phyloP scores from a whole-genome alignment of 92 coral and sea anemone species.

The Virgularia gustaviana region DNA sequence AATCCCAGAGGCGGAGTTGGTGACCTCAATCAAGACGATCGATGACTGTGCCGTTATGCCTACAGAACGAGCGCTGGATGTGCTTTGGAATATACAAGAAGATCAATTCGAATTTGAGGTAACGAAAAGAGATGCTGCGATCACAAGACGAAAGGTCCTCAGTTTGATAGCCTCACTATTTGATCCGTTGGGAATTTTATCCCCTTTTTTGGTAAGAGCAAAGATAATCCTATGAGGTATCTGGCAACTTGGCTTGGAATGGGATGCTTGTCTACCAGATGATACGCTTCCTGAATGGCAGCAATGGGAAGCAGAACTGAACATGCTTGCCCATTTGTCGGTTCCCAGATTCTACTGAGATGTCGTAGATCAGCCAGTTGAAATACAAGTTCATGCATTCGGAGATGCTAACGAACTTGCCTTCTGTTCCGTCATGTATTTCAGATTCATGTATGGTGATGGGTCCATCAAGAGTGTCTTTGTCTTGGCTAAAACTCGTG shows the following conservation, averaged over 20 bases:
- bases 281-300: conserved; percentile 50
- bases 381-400: conserved; percentile 44
- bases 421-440: conserved; percentile 44
- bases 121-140: conserved; percentile 21
- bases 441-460: conserved; percentile 32
- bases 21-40: no score
- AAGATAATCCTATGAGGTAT: conserved; percentile 44
- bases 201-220: conserved; percentile 58
- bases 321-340: conserved; percentile 7
- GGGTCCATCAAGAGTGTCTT: conserved; percentile 30
- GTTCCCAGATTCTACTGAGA: conserved; percentile 47
- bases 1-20: no score
- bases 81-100: background rate
- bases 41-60: no score
- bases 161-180: conserved; percentile 55
- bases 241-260: conserved; percentile 49
- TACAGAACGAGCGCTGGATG: no score
- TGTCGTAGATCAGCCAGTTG: background rate
- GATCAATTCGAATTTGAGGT: conserved; percentile 5
- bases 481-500: conserved; percentile 46
- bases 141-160: conserved; percentile 49
- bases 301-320: conserved; percentile 45
- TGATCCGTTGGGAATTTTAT: conserved; percentile 57
- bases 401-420: conserved; percentile 58
- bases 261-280: conserved; percentile 45